These are phyloP conservation scores for Aethes cnicana DNA, from an alignment of 2,888 invertebrate genomes.

Conservation along the genomic window DNA sequence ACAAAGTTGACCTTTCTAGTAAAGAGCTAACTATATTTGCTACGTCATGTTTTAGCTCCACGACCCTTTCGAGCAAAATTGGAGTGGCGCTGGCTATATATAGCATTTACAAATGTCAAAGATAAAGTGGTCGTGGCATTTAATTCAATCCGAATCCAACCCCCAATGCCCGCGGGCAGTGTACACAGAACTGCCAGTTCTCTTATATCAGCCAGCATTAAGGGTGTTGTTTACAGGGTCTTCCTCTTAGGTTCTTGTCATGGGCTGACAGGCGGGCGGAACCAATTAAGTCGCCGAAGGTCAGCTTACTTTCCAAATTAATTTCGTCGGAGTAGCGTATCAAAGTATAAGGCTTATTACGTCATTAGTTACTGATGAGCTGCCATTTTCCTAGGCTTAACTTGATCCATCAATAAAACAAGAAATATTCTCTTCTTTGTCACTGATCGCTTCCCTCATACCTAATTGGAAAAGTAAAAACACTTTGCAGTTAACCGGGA, in stretches of 20 bases:
- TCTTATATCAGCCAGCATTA: conserved; percentile 26
- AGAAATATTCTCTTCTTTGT: conserved; percentile 21
- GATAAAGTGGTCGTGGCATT: conserved; percentile 44
- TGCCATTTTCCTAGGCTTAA: conserved; percentile 8
- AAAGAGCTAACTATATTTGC: conserved; percentile 8
- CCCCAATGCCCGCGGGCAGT: neutral
- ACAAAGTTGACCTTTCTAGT: conserved; percentile 7
- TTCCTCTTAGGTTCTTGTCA: conserved; percentile 48
- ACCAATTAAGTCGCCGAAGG: conserved; percentile 67
- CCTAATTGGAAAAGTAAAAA: conserved; percentile 6
- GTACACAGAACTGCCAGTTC: neutral
- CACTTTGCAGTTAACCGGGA: neutral
- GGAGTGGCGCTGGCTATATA: conserved; percentile 10
- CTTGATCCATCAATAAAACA: conserved; percentile 25
- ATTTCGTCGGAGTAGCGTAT: conserved; percentile 56
- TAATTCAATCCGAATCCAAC: conserved; percentile 40
- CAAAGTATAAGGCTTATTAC: conserved; percentile 38
- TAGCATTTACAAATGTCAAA: conserved; percentile 31
- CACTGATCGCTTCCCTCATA: conserved; percentile 15
- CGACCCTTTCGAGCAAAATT: conserved; percentile 18
- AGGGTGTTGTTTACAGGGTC: conserved; percentile 50
- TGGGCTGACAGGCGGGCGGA: conserved; percentile 49
- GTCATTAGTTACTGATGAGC: conserved; percentile 32
- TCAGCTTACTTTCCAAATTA: conserved; percentile 71
- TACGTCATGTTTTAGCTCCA: conserved; percentile 16